Evolutionary conservation across 2,113 vertebrate species (phyloP), one percentile per base, ranked within the genome.

Genomic region (Sminthopsis crassicaudata): DNA sequence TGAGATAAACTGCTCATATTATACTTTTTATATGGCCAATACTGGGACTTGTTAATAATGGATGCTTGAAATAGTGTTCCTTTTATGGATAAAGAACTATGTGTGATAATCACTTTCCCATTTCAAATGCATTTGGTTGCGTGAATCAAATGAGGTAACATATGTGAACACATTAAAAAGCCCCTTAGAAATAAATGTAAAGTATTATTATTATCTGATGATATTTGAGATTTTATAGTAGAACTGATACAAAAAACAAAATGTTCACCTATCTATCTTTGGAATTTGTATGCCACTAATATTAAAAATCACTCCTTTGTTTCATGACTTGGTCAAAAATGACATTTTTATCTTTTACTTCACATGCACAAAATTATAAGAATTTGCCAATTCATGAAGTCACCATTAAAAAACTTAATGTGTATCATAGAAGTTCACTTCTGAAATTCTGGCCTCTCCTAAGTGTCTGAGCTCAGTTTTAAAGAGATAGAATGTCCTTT

Each of bases 1-100:
- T 46, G 96, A 96, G 96, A 91, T 60, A 95, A 95, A 93, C 94
- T 89, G 53, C 27, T 96, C 92, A 94, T 90, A 54, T 16, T 92
- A 3, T n/a, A 55, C 95, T 95, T 97, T 84, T 93, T 50, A 90
- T 92, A 93, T 57, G 84, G n/a, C 30, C 93, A 84, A 93, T 57
- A 94, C 46, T 19, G 91, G 91, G 25, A 95, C 91, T 48, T 94
- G 12, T 92, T 96, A 92, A 90, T 27, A 92, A 90, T 94, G 90
- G 48, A 60, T 94, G 53, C 19, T 84, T 84, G 36, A 76, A 94
- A 92, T 92, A 94, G 93, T 94, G 26, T 90, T 25, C 91, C 91
- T 91, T 88, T 96, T 95, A 89, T 90, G 48, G 92, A 36, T 91
- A 94, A 91, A 67, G n/a, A 8, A 94, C 93, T 92, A 48, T 30